These are phyloP conservation scores for Spilarctia lutea DNA, from an alignment of 2,888 invertebrate species.

Conservation along the genomic window DNA sequence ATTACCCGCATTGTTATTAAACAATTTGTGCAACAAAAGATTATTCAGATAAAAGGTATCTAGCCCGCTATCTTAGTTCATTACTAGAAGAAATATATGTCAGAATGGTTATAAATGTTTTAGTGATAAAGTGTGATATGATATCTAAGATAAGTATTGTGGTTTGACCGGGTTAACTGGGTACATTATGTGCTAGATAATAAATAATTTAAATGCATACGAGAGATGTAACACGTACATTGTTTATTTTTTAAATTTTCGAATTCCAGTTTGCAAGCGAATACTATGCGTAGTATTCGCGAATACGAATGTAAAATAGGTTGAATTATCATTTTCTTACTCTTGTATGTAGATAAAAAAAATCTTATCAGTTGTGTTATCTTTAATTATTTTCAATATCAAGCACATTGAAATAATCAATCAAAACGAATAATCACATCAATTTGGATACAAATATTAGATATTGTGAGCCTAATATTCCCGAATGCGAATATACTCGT, in stretches of 20 bases:
- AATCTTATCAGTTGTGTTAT: neutral
- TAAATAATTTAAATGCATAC: neutral
- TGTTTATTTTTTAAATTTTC: neutral
- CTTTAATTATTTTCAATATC: neutral
- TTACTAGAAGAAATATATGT: constrained; percentile 31
- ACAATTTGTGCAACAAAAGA: constrained; percentile 25
- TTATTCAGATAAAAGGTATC: constrained; percentile 24
- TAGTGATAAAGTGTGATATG: constrained; percentile 8
- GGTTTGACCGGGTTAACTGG: constrained; percentile 21
- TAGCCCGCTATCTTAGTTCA: constrained; percentile 28
- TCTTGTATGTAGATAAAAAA: neutral
- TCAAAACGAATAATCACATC: neutral
- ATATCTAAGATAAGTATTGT: constrained; percentile 18
- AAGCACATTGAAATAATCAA: neutral
- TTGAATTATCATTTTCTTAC: neutral
- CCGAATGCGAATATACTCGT: neutral
- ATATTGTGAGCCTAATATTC: neutral
- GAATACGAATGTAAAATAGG: neutral
- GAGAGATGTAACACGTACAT: neutral
- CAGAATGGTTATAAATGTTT: constrained; percentile 27
- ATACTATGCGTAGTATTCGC: neutral
- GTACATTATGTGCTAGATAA: constrained; percentile 3
- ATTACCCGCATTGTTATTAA: neutral
- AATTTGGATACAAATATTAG: neutral
- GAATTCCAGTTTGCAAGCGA: neutral